These are phyloP conservation scores for Phasia obesa DNA, from an alignment of 2,888 invertebrate species.

Conservation along the genomic window DNA sequence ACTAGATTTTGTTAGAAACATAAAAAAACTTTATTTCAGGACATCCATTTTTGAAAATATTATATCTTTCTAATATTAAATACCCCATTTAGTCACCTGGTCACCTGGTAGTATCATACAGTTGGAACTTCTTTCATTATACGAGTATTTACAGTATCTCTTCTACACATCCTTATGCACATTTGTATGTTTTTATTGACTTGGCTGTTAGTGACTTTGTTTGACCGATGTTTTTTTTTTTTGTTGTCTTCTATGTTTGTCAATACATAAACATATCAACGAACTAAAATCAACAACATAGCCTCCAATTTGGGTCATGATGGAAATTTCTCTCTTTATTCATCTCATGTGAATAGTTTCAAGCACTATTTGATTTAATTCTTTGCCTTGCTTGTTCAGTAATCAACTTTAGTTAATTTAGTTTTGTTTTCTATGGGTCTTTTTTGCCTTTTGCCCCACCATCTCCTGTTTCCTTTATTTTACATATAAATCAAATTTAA, in stretches of 20 bases:
- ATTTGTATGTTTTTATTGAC: too few species aligned
- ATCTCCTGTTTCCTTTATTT: neutral
- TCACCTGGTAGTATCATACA: too few species aligned
- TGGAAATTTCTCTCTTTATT: slow-evolving; percentile 50
- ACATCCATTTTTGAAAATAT: too few species aligned
- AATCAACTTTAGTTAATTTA: slow-evolving; percentile 49
- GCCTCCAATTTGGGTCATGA: slow-evolving; percentile 53
- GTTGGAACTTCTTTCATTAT: too few species aligned
- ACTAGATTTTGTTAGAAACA: too few species aligned
- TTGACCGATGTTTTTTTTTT: slow-evolving; percentile 24
- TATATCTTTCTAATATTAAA: too few species aligned
- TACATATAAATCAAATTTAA: neutral
- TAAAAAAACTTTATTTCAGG: too few species aligned
- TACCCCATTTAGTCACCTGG: too few species aligned
- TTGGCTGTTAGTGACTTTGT: slow-evolving; percentile 1
- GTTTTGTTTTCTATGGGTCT: slow-evolving; percentile 11
- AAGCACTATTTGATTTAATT: slow-evolving; percentile 62
- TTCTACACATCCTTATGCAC: too few species aligned
- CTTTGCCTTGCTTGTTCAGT: slow-evolving; percentile 9
- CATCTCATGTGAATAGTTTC: slow-evolving; percentile 41
- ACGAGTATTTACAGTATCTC: neutral
- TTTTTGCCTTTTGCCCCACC: neutral
- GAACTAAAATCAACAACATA: slow-evolving; percentile 38
- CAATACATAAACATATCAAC: slow-evolving; percentile 36
- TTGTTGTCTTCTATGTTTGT: slow-evolving; percentile 19